Percentiles rank a stretch among this genome's conserved stretches.
Evolutionary conservation across 2,888 invertebrate species (phyloP).

Genomic region (Baronia brevicornis): DNA sequence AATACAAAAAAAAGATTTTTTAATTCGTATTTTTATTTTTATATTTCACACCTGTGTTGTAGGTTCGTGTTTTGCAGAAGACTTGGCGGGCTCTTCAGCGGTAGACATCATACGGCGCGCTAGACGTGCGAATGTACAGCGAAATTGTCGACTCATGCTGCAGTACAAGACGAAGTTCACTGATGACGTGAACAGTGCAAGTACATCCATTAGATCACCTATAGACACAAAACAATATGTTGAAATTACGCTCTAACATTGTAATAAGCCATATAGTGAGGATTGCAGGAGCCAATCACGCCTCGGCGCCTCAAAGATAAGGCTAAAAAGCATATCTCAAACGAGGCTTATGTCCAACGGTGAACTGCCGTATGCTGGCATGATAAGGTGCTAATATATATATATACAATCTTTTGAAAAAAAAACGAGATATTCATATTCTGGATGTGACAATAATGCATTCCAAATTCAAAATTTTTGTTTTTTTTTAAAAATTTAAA

Average conservation of each 20-base stretch:
- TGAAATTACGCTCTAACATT: not conserved
- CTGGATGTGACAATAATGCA: too few species aligned
- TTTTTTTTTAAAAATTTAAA: too few species aligned
- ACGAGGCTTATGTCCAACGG: too few species aligned
- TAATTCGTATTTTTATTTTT: conserved; percentile 10
- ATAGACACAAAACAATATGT: conserved; percentile 20
- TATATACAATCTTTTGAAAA: too few species aligned
- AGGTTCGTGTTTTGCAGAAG: conserved; percentile 55
- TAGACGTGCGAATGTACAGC: conserved; percentile 84
- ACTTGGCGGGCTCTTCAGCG: conserved; percentile 54
- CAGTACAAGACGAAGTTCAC: conserved; percentile 95
- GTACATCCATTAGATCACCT: conserved; percentile 91
- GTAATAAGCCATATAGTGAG: too few species aligned
- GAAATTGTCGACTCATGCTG: conserved; percentile 94
- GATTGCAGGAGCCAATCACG: too few species aligned
- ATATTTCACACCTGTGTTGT: conserved; percentile 62
- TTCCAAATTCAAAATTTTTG: too few species aligned
- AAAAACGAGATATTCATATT: too few species aligned
- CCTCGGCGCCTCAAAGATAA: too few species aligned
- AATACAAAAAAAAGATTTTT: conserved; percentile 10
- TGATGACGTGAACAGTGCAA: conserved; percentile 92
- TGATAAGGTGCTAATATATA: too few species aligned
- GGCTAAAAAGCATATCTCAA: too few species aligned
- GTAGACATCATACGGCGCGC: conserved; percentile 74
- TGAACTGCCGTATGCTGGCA: too few species aligned